Evolutionary conservation across 2,797 vertebrate species (phyloP).

Genomic region (Etheostoma nigrum): DNA sequence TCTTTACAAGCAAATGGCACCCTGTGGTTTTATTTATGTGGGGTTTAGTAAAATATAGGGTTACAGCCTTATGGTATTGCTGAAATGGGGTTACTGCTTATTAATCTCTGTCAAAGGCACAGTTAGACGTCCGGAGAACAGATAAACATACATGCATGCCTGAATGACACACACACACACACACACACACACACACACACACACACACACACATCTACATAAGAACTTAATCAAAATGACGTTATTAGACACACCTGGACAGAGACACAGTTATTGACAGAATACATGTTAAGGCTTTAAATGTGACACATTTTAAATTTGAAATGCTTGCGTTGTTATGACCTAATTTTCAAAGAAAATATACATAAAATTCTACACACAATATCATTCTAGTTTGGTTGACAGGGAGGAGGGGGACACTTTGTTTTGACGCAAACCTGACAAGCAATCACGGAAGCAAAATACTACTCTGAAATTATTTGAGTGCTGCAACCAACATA

Average conservation of each 20-base stretch:
- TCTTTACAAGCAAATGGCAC: conserved; percentile 51
- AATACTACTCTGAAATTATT: not conserved
- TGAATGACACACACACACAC: not conserved
- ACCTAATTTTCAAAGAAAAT: not conserved
- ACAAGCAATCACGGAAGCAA: not conserved
- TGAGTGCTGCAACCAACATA: not conserved
- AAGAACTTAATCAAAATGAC: not conserved
- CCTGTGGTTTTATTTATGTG: conserved; percentile 77
- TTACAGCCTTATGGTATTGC: conserved; percentile 58
- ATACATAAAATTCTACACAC: not conserved
- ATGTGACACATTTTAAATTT: too few species aligned
- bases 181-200: conserved; percentile 7
- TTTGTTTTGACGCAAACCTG: not conserved
- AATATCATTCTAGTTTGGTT: not conserved
- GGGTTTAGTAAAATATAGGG: conserved; percentile 67
- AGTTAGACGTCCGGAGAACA: conserved; percentile 47
- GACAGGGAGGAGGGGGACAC: not conserved
- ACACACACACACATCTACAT: not conserved
- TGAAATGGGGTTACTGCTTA: conserved; percentile 51
- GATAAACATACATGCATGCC: conserved; percentile 5
- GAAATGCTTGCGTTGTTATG: not conserved
- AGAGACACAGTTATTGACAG: not conserved
- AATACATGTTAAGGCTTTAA: not conserved
- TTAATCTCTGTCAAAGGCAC: conserved; percentile 75
- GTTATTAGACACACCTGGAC: conserved; percentile 15